Percentiles rank a stretch among this genome's conserved stretches.
phyloP scores from a whole-genome alignment of 2,113 vertebrate species.

The Sula dactylatra region DNA sequence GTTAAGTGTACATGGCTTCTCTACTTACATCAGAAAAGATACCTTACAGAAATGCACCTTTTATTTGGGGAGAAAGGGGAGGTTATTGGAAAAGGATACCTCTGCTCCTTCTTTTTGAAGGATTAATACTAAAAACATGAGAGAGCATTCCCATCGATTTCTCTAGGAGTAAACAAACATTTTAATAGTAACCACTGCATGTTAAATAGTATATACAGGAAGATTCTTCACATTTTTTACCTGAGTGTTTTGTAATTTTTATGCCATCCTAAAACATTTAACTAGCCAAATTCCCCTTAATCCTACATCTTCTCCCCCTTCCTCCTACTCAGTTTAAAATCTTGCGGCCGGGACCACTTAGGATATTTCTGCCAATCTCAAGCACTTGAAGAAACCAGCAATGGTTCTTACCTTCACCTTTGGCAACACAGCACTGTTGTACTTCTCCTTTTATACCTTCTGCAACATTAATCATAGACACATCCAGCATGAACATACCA shows the following conservation, averaged over 20 bases:
- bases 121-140: neutral
- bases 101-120: neutral
- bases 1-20: neutral
- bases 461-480: neutral
- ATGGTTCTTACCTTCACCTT: neutral
- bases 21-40: neutral
- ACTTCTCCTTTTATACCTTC: neutral
- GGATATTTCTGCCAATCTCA: neutral
- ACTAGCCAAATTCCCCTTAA: neutral
- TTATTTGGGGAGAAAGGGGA: neutral
- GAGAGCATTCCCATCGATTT: neutral
- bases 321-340: neutral
- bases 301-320: neutral
- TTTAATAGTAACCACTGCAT: neutral
- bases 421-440: neutral
- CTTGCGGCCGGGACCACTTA: accelerated
- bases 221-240: neutral
- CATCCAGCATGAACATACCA: neutral
- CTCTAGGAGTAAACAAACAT: neutral
- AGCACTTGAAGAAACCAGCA: neutral
- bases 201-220: neutral
- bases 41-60: neutral
- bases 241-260: neutral
- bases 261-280: neutral
- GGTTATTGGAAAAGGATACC: neutral